Evolutionary conservation across 2,888 invertebrate species (phyloP), one percentile per base, ranked within the genome.

Genomic region (Trilocha varians): DNA sequence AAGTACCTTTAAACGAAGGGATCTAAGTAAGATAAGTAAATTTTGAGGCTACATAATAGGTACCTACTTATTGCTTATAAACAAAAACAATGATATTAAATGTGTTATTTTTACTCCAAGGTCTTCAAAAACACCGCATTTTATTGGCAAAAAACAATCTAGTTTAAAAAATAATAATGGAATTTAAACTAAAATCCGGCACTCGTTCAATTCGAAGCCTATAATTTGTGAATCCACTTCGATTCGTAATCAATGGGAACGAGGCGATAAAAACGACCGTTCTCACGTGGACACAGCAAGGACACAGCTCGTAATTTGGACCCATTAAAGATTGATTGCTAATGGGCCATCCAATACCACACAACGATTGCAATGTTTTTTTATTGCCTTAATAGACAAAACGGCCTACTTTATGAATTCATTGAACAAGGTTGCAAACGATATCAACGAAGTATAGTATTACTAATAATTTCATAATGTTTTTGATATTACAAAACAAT

Each of bases 141-240:
- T 25, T 25, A 25, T 11, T 9, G 11, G 25, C 25, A 25, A 25
- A 25, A 25, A 25, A 25, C 11, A n/a, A 6, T 25, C 11, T 25
- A 25, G 25, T 25, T 25, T 25, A 11, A 2, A n/a, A 25, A 25
- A 25, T 25, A 25, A 9, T 25, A 25, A 25, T 25, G 25, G 25
- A 25, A 25, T 25, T 25, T 25, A 25, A 25, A 25, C 25, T 25
- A 11, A 25, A 25, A 25, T 25, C 25, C 25, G 25, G 25, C 25
- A 25, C 25, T 25, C 62, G 57, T 57, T 58, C 52, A 56, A 58
- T 59, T 64, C 65, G 57, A 70, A 73, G 76, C 64, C 72, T 83
- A 73, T 83, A 82, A 83, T 84, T 83, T 82, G 79, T 71, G 70
- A 70, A 73, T 76, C 78, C 72, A 74, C 70, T 69, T 74, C 70